Percentiles rank a stretch among this genome's conserved stretches.
Evolutionary conservation across 2,797 vertebrate genomes (phyloP).

Genomic region (Oryzias sinensis): DNA sequence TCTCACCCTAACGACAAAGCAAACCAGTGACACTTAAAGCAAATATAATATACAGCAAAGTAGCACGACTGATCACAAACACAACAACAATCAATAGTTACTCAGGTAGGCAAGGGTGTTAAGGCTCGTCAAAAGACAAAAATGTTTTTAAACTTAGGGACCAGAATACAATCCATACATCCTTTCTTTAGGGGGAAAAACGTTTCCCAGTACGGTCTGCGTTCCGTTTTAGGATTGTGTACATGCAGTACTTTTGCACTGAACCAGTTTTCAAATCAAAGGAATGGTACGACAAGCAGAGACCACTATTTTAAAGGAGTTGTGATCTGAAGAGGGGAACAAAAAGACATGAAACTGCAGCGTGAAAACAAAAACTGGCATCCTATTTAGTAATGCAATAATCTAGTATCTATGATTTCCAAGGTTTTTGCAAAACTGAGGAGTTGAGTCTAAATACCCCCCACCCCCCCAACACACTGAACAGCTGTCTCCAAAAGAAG

Average conservation of each 20-base stretch:
- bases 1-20: slow-evolving; percentile 36
- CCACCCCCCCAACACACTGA: slow-evolving; percentile 9
- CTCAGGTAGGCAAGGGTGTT: no score
- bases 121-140: no score
- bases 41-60: slow-evolving; percentile 36
- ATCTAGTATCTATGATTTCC: slow-evolving; percentile 41
- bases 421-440: slow-evolving; percentile 44
- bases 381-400: slow-evolving; percentile 51
- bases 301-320: slow-evolving; percentile 26
- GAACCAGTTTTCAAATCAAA: slow-evolving; percentile 35
- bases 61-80: slow-evolving; percentile 50
- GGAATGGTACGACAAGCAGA: slow-evolving; percentile 64
- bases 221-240: slow-evolving; percentile 26
- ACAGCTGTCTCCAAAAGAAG: slow-evolving; percentile 22
- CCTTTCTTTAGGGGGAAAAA: slow-evolving; percentile 23
- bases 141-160: slow-evolving; percentile 28
- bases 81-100: slow-evolving; percentile 40
- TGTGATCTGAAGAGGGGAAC: slow-evolving; percentile 7
- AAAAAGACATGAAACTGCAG: slow-evolving; percentile 11
- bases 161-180: slow-evolving; percentile 26
- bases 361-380: slow-evolving; percentile 21
- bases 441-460: slow-evolving; percentile 35
- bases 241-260: slow-evolving; percentile 33
- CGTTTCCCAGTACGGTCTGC: slow-evolving; percentile 22
- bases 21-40: slow-evolving; percentile 40